A percentile compares a stretch with the other conserved stretches of the same genome.
phyloP scores from a whole-genome alignment of 2,888 invertebrate genomes.

The Zootermopsis nevadensis region DNA sequence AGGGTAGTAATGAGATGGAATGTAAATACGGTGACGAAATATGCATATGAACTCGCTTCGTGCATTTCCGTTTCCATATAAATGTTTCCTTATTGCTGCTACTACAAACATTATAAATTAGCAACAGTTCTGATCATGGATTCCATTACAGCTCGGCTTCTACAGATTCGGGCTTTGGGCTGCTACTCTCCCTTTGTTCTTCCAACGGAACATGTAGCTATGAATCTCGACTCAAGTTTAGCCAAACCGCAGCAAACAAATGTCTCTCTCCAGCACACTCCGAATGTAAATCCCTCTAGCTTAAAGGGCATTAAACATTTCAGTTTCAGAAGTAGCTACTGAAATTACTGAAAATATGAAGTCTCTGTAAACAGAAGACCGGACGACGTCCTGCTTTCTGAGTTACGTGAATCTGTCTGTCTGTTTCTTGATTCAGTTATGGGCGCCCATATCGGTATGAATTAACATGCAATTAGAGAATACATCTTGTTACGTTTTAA shows the following conservation, averaged over 20 bases:
- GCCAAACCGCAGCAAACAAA: conserved; percentile 2
- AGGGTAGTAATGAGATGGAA: background rate
- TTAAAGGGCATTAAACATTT: background rate
- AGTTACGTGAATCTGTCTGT: too few species aligned
- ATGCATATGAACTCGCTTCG: background rate
- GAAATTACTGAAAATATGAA: background rate
- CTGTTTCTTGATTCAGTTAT: too few species aligned
- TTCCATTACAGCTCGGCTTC: background rate
- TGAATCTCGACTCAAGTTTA: background rate
- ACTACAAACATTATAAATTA: background rate
- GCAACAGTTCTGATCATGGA: background rate
- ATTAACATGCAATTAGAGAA: too few species aligned
- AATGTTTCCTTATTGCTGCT: background rate
- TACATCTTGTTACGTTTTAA: too few species aligned
- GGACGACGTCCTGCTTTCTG: too few species aligned
- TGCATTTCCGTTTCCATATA: background rate
- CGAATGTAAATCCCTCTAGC: background rate
- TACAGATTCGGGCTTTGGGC: background rate
- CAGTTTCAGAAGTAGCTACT: background rate
- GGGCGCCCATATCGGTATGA: too few species aligned
- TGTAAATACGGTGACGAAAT: background rate
- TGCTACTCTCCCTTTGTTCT: background rate
- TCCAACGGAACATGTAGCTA: background rate
- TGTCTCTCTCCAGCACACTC: background rate
- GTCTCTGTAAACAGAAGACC: too few species aligned